Evolutionary conservation across 1,140 invertebrate genomes (phyloP), one percentile per base, ranked within the genome.

Genomic region (Drosophila ironensis): DNA sequence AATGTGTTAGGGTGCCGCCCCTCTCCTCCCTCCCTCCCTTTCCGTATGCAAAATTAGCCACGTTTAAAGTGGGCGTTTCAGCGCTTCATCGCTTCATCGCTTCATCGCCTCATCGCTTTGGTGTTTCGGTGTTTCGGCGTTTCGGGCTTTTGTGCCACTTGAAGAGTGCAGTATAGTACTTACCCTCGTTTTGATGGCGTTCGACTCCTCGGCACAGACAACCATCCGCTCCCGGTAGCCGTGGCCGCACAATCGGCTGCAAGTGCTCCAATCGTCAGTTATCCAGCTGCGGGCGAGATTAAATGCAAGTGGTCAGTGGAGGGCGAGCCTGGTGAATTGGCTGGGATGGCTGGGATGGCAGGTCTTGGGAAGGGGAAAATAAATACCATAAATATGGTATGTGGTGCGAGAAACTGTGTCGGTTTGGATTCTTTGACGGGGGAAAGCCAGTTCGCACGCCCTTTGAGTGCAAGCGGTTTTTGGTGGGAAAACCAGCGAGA

Each of bases 221-320:
- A 98, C 95, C 48, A 93, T 91, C 22, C 97, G 92, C 19, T 93
- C 92, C 76, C 94, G 92, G 28, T 93, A 92, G 12, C 96, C 96
- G 27, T 95, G 95, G 1, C 96, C 97, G 87, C 97, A 98, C n/a
- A 92, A 94, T 3, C 92, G 93, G 38, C 94, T 95, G 90, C 97
- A 98, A 25, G 92, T 89, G 40, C 94, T 95, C 97, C 97, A 98
- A 63, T 96, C 94, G 30, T 95, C 95, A n/a, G 94, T 93, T 72
- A 95, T 93, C 97, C 97, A 98, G 88, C 97, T 98, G 91, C 56
- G 33, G 48, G 30, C 64, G 41, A 91, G 19, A 27, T 44, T 35
- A 38, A 30, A 44, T 27, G 20, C 52, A 77, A 72, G 56, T 56
- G 48, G 70, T 74, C 54, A 67, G 48, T 52, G 53, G n/a, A n/a